phyloP scores from a whole-genome alignment of 2,797 vertebrate species.

The Sarcophilus harrisii region DNA sequence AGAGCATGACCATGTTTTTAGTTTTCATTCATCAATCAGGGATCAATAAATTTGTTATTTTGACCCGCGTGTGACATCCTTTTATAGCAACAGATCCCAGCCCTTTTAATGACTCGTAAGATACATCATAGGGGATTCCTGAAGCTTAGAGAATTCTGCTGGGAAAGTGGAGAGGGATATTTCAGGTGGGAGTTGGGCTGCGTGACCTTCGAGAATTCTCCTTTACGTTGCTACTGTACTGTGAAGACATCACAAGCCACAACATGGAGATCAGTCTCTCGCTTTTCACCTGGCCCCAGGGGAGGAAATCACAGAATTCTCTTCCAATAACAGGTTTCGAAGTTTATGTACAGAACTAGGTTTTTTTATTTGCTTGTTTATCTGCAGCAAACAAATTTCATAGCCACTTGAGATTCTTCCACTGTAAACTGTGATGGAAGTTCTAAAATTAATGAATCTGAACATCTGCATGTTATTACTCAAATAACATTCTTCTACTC shows the following conservation, averaged over 20 bases:
- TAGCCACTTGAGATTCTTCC: constrained; percentile 20
- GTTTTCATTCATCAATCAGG: not conserved
- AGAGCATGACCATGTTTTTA: not conserved
- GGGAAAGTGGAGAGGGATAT: not conserved
- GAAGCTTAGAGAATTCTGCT: not conserved
- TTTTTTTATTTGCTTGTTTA: constrained; percentile 32
- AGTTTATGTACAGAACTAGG: constrained; percentile 21
- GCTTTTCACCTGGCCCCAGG: constrained; percentile 1
- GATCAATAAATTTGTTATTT: not conserved
- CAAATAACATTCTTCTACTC: constrained; percentile 24
- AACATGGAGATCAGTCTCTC: not conserved
- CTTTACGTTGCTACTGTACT: not conserved
- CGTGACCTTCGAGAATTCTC: not conserved
- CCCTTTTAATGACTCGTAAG: not conserved
- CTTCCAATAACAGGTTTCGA: not conserved
- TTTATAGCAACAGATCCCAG: not conserved
- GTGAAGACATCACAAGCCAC: constrained; percentile 10
- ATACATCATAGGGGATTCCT: not conserved
- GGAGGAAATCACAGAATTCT: constrained; percentile 29
- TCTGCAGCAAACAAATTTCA: not conserved
- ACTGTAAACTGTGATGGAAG: constrained; percentile 5
- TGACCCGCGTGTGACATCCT: not conserved
- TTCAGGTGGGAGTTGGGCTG: not conserved
- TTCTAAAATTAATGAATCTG: constrained; percentile 50
- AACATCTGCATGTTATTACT: not conserved